These are phyloP conservation scores for Corythoichthys haematopterus DNA, from an alignment of 2,113 vertebrate genomes.

Conservation along the genomic window DNA sequence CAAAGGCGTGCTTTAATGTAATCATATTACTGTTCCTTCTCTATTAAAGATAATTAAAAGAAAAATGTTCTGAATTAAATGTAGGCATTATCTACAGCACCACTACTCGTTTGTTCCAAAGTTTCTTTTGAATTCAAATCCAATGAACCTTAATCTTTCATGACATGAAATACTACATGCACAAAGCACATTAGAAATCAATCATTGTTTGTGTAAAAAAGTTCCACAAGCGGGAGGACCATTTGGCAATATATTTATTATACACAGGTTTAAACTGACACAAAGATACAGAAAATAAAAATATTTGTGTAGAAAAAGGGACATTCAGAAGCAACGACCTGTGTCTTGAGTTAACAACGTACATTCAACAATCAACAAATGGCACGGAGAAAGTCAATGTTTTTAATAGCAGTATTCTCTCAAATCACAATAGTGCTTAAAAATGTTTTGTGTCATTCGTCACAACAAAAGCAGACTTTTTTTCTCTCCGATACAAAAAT, in stretches of 20 bases:
- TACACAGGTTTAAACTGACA: slow-evolving; percentile 56
- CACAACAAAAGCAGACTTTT: background rate
- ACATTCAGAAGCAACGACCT: slow-evolving; percentile 37
- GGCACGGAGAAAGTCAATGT: background rate
- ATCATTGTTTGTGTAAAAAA: background rate
- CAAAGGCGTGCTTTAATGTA: no score
- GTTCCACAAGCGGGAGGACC: slow-evolving; percentile 2
- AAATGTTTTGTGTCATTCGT: slow-evolving; percentile 8
- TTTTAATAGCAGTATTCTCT: background rate
- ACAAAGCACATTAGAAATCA: background rate
- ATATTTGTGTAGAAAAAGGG: slow-evolving; percentile 57
- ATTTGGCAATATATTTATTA: slow-evolving; percentile 68
- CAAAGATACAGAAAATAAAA: slow-evolving; percentile 59
- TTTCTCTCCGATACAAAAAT: background rate
- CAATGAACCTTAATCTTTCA: background rate
- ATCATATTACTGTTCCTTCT: no score
- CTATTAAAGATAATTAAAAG: no score
- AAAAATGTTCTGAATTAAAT: no score
- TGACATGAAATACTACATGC: background rate
- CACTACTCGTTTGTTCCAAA: background rate
- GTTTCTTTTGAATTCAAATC: background rate
- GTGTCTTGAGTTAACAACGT: background rate
- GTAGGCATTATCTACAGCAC: background rate
- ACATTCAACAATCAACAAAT: background rate
- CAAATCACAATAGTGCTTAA: background rate